These are phyloP conservation scores for Thunnus albacares DNA, from an alignment of 2,797 vertebrate genomes.

Conservation along the genomic window DNA sequence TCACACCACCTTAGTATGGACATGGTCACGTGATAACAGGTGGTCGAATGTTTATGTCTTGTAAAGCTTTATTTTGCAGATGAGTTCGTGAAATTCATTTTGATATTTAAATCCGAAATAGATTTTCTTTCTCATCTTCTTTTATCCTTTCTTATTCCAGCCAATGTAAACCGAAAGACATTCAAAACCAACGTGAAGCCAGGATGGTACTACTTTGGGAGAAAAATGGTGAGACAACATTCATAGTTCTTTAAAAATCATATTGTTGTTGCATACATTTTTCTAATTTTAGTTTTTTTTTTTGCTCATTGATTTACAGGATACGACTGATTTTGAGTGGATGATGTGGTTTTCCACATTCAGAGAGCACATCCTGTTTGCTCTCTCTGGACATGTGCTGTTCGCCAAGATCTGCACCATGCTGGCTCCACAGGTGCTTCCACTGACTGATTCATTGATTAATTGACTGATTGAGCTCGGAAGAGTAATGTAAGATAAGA, in stretches of 20 bases:
- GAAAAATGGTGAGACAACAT: constrained; percentile 92
- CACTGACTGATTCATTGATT: constrained; percentile 1
- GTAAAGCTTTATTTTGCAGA: not conserved
- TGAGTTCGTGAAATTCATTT: not conserved
- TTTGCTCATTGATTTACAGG: constrained; percentile 79
- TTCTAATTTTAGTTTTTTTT: not conserved
- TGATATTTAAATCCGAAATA: not conserved
- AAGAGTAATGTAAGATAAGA: not conserved
- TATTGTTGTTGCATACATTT: not conserved
- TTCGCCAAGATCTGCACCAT: constrained; percentile 97
- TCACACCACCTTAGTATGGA: not conserved
- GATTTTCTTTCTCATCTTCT: not conserved
- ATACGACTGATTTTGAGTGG: constrained; percentile 95
- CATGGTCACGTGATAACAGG: not conserved
- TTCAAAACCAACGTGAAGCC: constrained; percentile 90
- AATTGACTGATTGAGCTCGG: constrained; percentile 12
- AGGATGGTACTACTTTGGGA: constrained; percentile 95
- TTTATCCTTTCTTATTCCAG: constrained; percentile 75
- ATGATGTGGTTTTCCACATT: constrained; percentile 98
- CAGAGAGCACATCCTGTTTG: constrained; percentile 93
- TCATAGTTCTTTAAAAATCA: not conserved
- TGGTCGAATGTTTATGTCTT: not conserved
- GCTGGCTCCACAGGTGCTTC: constrained; percentile 91
- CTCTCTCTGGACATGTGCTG: constrained; percentile 93
- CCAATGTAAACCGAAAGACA: constrained; percentile 89